Percentiles rank a stretch among this genome's conserved stretches.
Conservation (phyloP, 2,113 vertebrate species). For the Athene cunicularia region DNA sequence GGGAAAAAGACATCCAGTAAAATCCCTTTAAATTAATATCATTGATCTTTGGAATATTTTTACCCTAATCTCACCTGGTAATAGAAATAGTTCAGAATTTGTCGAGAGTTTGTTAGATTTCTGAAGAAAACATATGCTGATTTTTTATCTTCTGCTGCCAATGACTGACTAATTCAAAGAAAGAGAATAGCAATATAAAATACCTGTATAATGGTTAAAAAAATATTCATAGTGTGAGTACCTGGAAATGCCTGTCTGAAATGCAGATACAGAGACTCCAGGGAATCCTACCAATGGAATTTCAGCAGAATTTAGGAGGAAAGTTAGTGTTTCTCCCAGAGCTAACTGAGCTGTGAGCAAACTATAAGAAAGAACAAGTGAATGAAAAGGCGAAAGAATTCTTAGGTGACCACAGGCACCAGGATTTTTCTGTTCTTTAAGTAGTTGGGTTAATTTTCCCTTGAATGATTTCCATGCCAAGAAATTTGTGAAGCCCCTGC, state of each 20-base stretch:
- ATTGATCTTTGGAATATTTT: not conserved
- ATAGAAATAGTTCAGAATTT: not conserved
- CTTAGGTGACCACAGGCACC: not conserved
- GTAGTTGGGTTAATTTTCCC: not conserved
- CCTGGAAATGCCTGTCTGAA: not conserved
- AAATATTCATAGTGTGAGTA: not conserved
- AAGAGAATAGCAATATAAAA: not conserved
- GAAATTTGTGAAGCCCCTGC: not conserved
- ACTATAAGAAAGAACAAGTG: not conserved
- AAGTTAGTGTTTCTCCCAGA: not conserved
- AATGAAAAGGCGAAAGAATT: not conserved
- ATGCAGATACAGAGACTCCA: not conserved
- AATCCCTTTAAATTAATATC: not conserved
- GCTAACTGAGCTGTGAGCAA: not conserved
- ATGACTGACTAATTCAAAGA: not conserved
- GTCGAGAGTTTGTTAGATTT: not conserved
- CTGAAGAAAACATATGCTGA: not conserved
- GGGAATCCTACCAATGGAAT: not conserved
- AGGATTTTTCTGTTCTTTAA: not conserved
- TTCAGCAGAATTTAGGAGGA: not conserved
- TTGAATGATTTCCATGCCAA: not conserved
- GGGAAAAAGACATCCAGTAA: not conserved
- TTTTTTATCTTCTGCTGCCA: not conserved
- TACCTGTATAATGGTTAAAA: rapidly evolving
- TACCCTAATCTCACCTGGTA: not conserved